Evolutionary conservation across 2,888 invertebrate species (phyloP).

Genomic region (Mesorhabditis sp.): DNA sequence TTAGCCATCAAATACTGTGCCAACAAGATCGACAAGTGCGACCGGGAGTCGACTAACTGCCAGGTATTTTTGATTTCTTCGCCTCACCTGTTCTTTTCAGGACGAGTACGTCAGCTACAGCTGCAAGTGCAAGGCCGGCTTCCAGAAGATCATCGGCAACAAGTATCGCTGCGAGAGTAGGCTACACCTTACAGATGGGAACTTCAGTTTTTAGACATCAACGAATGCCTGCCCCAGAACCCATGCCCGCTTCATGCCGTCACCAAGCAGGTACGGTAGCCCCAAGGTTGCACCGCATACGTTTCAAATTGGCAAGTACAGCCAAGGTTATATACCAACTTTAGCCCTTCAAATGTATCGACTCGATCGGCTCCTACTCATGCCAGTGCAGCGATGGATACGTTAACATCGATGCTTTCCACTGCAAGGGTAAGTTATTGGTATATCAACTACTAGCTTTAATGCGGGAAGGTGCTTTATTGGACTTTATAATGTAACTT

Average conservation of each 20-base stretch:
- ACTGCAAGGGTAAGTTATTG: background rate
- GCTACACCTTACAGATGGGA: background rate
- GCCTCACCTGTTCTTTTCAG: background rate
- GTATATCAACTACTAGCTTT: background rate
- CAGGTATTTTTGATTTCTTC: background rate
- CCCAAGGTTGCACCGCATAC: background rate
- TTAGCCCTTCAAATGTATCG: background rate
- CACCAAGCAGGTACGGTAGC: background rate
- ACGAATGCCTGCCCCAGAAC: background rate
- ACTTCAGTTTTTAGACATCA: background rate
- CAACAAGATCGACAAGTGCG: background rate
- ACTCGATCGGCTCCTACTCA: background rate
- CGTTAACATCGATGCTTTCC: background rate
- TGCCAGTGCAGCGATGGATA: background rate
- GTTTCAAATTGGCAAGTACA: background rate
- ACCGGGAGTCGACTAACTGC: background rate
- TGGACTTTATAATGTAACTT: background rate
- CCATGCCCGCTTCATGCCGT: background rate
- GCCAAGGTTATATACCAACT: background rate
- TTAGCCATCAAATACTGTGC: constrained; percentile 1
- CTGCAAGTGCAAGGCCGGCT: background rate
- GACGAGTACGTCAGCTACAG: background rate
- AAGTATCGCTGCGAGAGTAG: background rate
- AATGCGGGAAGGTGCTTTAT: background rate
- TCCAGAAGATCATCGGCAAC: background rate